Percentiles rank a stretch among this genome's conserved stretches.
Evolutionary conservation across 2,113 vertebrate species (phyloP).

Genomic region (Sorex fumeus): DNA sequence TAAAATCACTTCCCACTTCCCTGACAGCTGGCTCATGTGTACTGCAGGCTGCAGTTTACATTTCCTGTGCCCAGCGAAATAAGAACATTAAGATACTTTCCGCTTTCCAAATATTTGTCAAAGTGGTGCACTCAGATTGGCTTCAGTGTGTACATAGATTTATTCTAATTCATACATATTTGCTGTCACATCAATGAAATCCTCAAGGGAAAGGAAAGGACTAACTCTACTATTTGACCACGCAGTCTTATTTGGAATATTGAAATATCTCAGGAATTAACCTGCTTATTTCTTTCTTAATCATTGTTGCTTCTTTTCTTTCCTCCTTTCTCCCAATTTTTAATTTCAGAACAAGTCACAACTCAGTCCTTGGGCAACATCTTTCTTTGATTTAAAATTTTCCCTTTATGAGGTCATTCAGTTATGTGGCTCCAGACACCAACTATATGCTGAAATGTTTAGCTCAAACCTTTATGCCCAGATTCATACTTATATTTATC

Average conservation of each 20-base stretch:
- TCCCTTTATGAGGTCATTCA: not conserved
- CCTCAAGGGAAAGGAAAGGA: not conserved
- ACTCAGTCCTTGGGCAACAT: not conserved
- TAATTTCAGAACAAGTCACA: not conserved
- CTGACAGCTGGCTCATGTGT: not conserved
- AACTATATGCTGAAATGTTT: not conserved
- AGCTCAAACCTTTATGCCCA: constrained; percentile 1
- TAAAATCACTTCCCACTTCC: not conserved
- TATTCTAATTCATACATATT: not conserved
- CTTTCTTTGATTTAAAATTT: not conserved
- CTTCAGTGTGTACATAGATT: not conserved
- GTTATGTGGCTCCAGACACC: not conserved
- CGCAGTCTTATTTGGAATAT: not conserved
- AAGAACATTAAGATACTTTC: constrained; percentile 22
- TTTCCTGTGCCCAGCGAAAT: not conserved
- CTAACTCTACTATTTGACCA: not conserved
- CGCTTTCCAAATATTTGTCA: constrained; percentile 36
- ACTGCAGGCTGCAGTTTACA: not conserved
- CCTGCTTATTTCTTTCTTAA: not conserved
- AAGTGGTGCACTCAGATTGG: not conserved
- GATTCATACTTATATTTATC: not conserved
- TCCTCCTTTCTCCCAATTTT: not conserved
- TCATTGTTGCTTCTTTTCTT: not conserved
- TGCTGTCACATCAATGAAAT: not conserved
- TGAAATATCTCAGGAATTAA: not conserved